A percentile compares a stretch with the other conserved stretches of the same genome.
Conservation (phyloP, 2,113 vertebrate species). For the Salminus brasiliensis region DNA sequence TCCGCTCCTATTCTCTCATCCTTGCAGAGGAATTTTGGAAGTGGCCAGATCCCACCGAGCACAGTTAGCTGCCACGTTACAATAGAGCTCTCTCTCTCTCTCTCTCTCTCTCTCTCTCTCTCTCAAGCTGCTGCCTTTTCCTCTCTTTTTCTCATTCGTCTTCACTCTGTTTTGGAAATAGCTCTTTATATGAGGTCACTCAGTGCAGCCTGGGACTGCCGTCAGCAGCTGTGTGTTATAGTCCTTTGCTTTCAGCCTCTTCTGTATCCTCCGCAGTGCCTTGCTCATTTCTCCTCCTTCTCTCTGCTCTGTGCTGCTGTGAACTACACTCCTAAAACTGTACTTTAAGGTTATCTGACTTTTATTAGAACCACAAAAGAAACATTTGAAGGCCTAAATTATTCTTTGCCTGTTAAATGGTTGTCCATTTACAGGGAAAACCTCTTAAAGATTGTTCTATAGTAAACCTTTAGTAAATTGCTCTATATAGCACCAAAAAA, state of each 20-base stretch:
- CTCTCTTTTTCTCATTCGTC: conserved; percentile 29
- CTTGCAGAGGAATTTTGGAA: conserved; percentile 40
- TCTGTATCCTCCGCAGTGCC: not conserved
- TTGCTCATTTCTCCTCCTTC: not conserved
- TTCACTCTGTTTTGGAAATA: conserved; percentile 56
- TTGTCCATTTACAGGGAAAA: too few species aligned
- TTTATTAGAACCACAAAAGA: too few species aligned
- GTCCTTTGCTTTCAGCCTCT: conserved; percentile 29
- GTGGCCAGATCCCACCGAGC: conserved; percentile 40
- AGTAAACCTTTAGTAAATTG: too few species aligned
- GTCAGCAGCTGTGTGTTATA: conserved; percentile 66
- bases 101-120: conserved; percentile 18
- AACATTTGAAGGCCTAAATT: too few species aligned
- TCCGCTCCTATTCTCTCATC: conserved; percentile 9
- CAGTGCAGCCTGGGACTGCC: conserved; percentile 56
- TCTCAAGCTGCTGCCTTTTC: conserved; percentile 32
- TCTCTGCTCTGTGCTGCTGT: not conserved
- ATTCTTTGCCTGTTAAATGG: too few species aligned
- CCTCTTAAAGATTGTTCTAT: too few species aligned
- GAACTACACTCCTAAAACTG: too few species aligned
- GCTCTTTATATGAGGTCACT: conserved; percentile 67
- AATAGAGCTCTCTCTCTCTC: conserved; percentile 28
- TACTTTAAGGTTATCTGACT: too few species aligned
- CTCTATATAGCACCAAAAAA: too few species aligned
- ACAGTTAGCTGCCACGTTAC: conserved; percentile 58